Conservation (phyloP, 2,888 invertebrate species). For the Oscheius sp. region DNA sequence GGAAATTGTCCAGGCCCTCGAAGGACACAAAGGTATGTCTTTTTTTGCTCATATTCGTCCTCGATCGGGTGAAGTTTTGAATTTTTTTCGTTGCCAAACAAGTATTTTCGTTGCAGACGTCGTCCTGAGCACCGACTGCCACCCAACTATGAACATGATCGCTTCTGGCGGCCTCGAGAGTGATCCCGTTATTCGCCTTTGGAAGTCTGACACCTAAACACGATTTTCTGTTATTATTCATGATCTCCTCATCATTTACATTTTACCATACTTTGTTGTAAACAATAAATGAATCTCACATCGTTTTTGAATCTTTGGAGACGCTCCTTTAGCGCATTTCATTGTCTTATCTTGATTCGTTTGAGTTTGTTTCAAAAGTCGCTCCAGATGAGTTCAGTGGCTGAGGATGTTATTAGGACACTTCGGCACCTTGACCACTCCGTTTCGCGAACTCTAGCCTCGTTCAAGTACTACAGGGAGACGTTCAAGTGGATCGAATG, state of each 20-base stretch:
- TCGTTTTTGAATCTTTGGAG: too few relatives aligned
- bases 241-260: neutral
- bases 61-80: too few relatives aligned
- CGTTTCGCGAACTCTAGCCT: slow-evolving; percentile 12
- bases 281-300: too few relatives aligned
- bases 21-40: slow-evolving; percentile 89
- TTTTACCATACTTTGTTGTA: neutral
- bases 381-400: too few relatives aligned
- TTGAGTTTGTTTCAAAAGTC: too few relatives aligned
- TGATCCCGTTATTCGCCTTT: slow-evolving; percentile 97
- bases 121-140: slow-evolving; percentile 97
- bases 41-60: neutral
- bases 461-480: neutral
- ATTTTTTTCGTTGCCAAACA: too few relatives aligned
- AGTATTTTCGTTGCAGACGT: slow-evolving; percentile 78
- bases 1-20: slow-evolving; percentile 96
- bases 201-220: slow-evolving; percentile 85
- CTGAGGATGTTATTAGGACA: neutral
- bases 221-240: neutral
- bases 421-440: neutral
- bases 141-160: slow-evolving; percentile 98
- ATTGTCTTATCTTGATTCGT: too few relatives aligned
- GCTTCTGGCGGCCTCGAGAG: slow-evolving; percentile 98
- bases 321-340: too few relatives aligned
- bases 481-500: slow-evolving; percentile 34